Evolutionary conservation across 2,113 vertebrate genomes (phyloP).

Genomic region (Saccopteryx bilineata): DNA sequence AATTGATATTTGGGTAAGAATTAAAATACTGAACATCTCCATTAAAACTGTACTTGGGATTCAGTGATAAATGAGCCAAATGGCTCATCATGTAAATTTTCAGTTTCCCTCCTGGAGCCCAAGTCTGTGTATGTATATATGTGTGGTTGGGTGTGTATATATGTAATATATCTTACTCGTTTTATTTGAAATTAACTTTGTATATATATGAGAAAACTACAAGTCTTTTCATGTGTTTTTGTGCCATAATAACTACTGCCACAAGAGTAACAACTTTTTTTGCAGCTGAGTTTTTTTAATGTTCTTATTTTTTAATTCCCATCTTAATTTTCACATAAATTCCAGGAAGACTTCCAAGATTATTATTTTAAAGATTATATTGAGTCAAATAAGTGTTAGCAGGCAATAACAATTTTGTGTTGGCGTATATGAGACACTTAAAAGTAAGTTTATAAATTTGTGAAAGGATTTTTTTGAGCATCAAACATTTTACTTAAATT

Average conservation of each 20-base stretch:
- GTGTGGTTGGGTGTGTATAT: constrained; percentile 49
- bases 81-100: constrained; percentile 37
- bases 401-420: constrained; percentile 71
- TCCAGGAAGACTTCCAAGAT: constrained; percentile 74
- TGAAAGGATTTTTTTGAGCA: constrained; percentile 82
- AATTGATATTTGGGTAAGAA: constrained; percentile 52
- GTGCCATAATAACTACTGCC: constrained; percentile 84
- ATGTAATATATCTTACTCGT: constrained; percentile 63
- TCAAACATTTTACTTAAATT: constrained; percentile 66
- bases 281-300: constrained; percentile 55
- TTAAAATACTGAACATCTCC: constrained; percentile 43
- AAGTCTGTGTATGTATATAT: constrained; percentile 49
- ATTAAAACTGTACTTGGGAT: constrained; percentile 59
- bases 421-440: constrained; percentile 52
- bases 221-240: constrained; percentile 76
- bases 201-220: constrained; percentile 51
- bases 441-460: constrained; percentile 77
- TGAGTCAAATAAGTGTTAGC: constrained; percentile 59
- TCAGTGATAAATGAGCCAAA: constrained; percentile 47
- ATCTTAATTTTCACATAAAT: constrained; percentile 84
- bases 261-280: constrained; percentile 84
- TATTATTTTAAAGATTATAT: constrained; percentile 78
- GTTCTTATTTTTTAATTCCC: constrained; percentile 79
- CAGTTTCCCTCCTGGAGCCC: constrained; percentile 68
- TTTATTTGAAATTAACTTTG: constrained; percentile 65